phyloP scores from a whole-genome alignment of 2,888 invertebrate genomes.

The Dyspetes luteomarginatus region DNA sequence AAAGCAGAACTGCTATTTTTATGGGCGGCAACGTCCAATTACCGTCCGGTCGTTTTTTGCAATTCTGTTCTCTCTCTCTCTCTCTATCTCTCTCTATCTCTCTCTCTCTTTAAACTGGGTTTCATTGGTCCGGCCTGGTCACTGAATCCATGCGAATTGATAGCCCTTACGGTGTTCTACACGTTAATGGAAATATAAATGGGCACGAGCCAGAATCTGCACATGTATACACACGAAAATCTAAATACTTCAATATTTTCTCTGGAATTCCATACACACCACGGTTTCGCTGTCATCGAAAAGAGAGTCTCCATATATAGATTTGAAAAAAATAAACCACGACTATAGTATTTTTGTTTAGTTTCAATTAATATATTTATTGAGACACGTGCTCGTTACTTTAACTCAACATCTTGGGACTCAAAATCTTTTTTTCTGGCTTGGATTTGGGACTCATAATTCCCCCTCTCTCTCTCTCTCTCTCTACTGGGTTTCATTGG shows the following conservation, averaged over 20 bases:
- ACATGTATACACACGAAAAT: slow-evolving; percentile 33
- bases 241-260: slow-evolving; percentile 30
- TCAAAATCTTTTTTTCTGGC: not conserved
- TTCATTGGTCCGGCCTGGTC: slow-evolving; percentile 41
- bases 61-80: slow-evolving; percentile 67
- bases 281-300: slow-evolving; percentile 26
- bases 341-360: too few species aligned
- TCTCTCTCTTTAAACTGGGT: slow-evolving; percentile 12
- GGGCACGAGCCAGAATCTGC: slow-evolving; percentile 23
- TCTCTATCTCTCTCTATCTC: slow-evolving; percentile 11
- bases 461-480: slow-evolving; percentile 17
- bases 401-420: not conserved
- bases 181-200: slow-evolving; percentile 68
- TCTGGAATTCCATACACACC: not conserved
- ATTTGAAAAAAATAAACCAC: slow-evolving; percentile 13
- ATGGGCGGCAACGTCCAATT: slow-evolving; percentile 79
- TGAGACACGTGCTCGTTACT: not conserved
- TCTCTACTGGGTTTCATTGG: slow-evolving; percentile 36
- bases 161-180: slow-evolving; percentile 61
- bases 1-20: slow-evolving; percentile 81
- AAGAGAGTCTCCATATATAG: not conserved
- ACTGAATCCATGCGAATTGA: slow-evolving; percentile 67
- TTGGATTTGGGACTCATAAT: too few species aligned
- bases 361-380: not conserved
- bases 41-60: slow-evolving; percentile 73